Conservation (phyloP, 1,140 invertebrate species). For the Cepaea nemoralis region DNA sequence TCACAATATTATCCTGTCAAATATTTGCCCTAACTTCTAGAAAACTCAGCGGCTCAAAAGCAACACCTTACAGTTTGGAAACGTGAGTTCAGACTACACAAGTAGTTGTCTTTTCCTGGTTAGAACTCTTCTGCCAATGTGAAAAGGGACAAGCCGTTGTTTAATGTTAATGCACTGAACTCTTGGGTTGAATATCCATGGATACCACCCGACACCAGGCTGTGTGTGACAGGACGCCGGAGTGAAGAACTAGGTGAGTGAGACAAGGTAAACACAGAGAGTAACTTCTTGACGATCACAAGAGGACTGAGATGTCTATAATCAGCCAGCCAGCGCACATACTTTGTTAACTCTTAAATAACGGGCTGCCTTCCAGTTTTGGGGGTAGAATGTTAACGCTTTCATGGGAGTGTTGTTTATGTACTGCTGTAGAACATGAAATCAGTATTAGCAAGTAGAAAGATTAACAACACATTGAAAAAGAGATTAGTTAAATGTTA, state of each 20-base stretch:
- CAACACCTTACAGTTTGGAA: not conserved
- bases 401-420: too few species aligned
- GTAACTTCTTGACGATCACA: not conserved
- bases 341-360: too few species aligned
- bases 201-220: not conserved
- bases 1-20: not conserved
- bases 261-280: not conserved
- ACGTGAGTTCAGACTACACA: not conserved
- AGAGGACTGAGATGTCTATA: not conserved
- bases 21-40: not conserved
- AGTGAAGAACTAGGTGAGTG: not conserved
- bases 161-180: slow-evolving; percentile 16
- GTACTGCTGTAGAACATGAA: too few species aligned
- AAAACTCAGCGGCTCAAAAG: not conserved
- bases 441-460: too few species aligned
- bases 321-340: not conserved
- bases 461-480: too few species aligned
- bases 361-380: too few species aligned
- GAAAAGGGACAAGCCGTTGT: not conserved
- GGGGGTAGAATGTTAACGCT: too few species aligned
- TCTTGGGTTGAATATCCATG: not conserved
- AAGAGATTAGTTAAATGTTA: too few species aligned
- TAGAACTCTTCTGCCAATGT: not conserved
- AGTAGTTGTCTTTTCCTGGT: not conserved
- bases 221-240: not conserved